Evolutionary conservation across 37 sponge, comb jelly and placozoan species (phyloP), one percentile per base, ranked within the genome.

Genomic region (Diacarnus erythraeanus): DNA sequence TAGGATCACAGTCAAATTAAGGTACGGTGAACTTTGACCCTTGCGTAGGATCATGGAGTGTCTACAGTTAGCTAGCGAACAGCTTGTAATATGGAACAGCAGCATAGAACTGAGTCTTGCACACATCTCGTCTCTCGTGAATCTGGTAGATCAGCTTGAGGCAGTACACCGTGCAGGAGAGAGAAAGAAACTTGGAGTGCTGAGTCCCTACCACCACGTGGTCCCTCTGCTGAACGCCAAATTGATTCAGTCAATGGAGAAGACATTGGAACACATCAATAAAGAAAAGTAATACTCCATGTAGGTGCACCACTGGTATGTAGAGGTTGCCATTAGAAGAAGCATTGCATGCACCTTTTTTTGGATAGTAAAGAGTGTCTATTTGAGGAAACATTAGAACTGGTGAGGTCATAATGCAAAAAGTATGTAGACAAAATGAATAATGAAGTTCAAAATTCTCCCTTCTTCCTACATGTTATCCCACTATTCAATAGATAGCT

Each of bases 61-160:
- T 47, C 12, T 47, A 12, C 51, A 47, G 29, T 6, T 6, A 23
- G 74, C 33, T 21, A 20, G 31, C 2, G 42, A 9, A 2, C 78
- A 77, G 39, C 44, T 76, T 15, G 29, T 30, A 20, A 33, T 41
- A 27, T 87, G 87, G 87, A 59, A 76, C 34, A 42, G 67, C n/a
- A 5, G 34, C 47, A 57, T 29, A 35, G 68, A 40, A 33, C 80
- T 59, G 47, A 58, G 42, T 18, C 31, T 69, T 23, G 61, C 36
- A 23, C 87, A 81, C 38, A 57, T 87, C 20, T 22, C 38, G 18
- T 87, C 87, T 38, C 57, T 87, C 6, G n/a, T 42, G 38, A 81
- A 87, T n/a, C 71, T 87, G 23, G 77, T 66, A 1, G 69, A 68
- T 41, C 87, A 87, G 71, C 27, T 81, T 71, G 77, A 74, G 38